phyloP scores from a whole-genome alignment of 2,888 invertebrate genomes.

The Hirtodrosophila confusa region DNA sequence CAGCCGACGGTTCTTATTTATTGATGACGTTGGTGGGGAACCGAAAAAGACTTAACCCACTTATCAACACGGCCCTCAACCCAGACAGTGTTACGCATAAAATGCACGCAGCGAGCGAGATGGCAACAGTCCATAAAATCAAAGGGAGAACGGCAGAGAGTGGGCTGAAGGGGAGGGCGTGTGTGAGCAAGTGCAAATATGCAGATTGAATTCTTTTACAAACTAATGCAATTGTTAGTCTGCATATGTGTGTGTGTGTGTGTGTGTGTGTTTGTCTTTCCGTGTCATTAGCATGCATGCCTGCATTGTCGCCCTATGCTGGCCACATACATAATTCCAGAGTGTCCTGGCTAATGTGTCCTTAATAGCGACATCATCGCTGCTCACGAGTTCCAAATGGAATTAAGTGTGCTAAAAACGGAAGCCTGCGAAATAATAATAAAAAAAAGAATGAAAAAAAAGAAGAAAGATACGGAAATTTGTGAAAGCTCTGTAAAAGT shows the following conservation, averaged over 20 bases:
- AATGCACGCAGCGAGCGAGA: slow-evolving; percentile 7
- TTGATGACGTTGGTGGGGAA: slow-evolving; percentile 9
- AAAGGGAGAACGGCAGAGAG: not conserved
- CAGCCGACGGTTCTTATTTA: slow-evolving; percentile 8
- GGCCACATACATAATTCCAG: slow-evolving; percentile 60
- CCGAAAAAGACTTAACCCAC: slow-evolving; percentile 25
- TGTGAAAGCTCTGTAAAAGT: slow-evolving; percentile 45
- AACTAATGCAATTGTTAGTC: slow-evolving; percentile 49
- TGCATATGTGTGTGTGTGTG: not conserved
- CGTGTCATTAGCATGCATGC: slow-evolving; percentile 71
- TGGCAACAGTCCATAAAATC: not conserved
- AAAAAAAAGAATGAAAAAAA: slow-evolving; percentile 45
- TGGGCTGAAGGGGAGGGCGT: slow-evolving; percentile 9
- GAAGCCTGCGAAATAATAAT: slow-evolving; percentile 54
- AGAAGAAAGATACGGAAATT: too few species aligned
- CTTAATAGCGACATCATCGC: slow-evolving; percentile 75
- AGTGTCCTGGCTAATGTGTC: slow-evolving; percentile 75
- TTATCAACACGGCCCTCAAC: slow-evolving; percentile 2
- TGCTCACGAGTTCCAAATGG: slow-evolving; percentile 61
- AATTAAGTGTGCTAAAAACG: slow-evolving; percentile 74
- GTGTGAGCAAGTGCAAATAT: slow-evolving; percentile 43
- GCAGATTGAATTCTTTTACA: slow-evolving; percentile 54
- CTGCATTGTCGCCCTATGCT: slow-evolving; percentile 43
- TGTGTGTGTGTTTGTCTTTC: slow-evolving; percentile 23
- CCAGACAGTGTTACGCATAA: slow-evolving; percentile 20